phyloP scores from a whole-genome alignment of 2,113 vertebrate species.

The Centropus bengalensis region DNA sequence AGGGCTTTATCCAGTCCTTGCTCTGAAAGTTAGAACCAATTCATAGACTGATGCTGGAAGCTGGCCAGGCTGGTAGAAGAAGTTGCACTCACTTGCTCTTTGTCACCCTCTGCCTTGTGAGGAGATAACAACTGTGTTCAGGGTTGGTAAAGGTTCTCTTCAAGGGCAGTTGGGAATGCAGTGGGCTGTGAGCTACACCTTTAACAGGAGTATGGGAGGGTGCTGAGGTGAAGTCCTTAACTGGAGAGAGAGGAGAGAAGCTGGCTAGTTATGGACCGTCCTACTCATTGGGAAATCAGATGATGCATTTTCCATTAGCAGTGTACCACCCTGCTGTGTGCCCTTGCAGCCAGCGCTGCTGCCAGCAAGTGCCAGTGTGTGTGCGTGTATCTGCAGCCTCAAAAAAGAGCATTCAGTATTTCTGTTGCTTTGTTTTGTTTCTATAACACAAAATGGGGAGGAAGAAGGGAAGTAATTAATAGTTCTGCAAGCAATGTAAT shows the following conservation, averaged over 20 bases:
- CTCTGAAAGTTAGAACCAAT: not conserved
- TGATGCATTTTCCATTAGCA: accelerated
- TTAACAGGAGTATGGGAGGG: not conserved
- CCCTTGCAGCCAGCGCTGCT: accelerated
- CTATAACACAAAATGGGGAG: not conserved
- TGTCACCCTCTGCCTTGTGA: not conserved
- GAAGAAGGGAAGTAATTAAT: not conserved
- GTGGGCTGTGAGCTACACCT: not conserved
- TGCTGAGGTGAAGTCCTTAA: not conserved
- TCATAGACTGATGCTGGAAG: not conserved
- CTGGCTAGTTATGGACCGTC: not conserved
- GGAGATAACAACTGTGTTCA: not conserved
- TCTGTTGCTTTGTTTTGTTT: not conserved
- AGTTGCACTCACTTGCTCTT: not conserved
- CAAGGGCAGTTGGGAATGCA: not conserved
- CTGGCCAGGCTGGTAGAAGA: not conserved
- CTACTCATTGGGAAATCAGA: not conserved
- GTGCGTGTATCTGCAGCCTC: not conserved
- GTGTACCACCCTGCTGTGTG: accelerated
- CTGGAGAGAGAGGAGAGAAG: not conserved
- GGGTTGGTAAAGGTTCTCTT: not conserved
- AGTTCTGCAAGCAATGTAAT: not conserved
- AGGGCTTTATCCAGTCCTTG: not conserved
- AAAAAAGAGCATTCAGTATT: not conserved
- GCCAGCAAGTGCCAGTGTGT: not conserved